A percentile compares a stretch with the other conserved stretches of the same genome.
These are phyloP conservation scores for Dromius quadrimaculatus DNA, from an alignment of 2,888 invertebrate genomes.

Conservation along the genomic window DNA sequence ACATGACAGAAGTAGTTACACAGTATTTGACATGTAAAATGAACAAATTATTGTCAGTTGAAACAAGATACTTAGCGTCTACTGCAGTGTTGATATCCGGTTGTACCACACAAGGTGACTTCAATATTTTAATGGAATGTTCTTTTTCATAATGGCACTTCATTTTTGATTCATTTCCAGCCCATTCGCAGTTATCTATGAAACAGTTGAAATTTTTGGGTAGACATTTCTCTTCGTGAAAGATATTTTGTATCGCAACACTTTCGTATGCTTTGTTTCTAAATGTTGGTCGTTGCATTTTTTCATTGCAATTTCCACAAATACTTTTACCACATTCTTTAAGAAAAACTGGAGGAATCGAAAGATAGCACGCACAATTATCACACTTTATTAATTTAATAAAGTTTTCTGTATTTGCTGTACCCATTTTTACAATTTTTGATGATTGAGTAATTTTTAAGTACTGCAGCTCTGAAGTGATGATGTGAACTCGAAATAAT, in stretches of 20 bases:
- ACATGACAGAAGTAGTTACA: not conserved
- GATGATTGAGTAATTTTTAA: too few species aligned
- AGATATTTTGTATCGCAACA: too few species aligned
- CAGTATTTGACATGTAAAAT: not conserved
- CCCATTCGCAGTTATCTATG: not conserved
- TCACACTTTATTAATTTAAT: not conserved
- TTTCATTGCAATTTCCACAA: not conserved
- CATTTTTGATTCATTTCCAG: not conserved
- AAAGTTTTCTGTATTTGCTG: too few species aligned
- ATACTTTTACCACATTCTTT: not conserved
- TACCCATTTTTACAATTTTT: too few species aligned
- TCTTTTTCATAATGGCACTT: not conserved
- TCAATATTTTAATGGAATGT: not conserved
- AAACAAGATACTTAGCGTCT: not conserved
- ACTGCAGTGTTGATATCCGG: not conserved
- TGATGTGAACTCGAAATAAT: too few species aligned
- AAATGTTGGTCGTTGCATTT: not conserved
- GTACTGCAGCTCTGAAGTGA: too few species aligned
- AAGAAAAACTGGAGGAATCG: not conserved
- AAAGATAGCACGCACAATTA: not conserved
- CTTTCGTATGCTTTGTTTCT: not conserved
- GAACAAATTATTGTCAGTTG: not conserved
- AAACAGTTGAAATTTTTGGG: not conserved
- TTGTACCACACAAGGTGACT: not conserved
- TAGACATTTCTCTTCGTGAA: not conserved